phyloP scores from a whole-genome alignment of 2,113 vertebrate species.

The Leptodactylus fuscus region DNA sequence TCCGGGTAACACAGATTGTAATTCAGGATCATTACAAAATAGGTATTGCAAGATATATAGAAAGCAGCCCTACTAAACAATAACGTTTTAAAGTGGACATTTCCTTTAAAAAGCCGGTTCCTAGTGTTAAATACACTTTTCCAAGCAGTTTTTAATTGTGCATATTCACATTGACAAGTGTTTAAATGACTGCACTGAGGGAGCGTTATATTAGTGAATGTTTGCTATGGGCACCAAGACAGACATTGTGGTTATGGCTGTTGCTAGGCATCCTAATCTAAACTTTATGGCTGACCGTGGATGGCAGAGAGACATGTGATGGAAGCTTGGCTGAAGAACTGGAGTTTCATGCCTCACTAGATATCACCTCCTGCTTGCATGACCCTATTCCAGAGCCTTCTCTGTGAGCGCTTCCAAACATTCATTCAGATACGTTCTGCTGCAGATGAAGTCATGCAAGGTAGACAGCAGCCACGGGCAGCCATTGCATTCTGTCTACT shows the following conservation, averaged over 20 bases:
- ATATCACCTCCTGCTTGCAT: slow-evolving; percentile 18
- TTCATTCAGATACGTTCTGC: background rate
- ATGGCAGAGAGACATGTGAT: slow-evolving; percentile 20
- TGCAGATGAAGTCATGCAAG: background rate
- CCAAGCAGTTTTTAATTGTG: background rate
- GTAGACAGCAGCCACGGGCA: background rate
- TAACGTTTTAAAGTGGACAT: too few relatives aligned
- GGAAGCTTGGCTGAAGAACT: slow-evolving; percentile 4
- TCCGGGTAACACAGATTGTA: too few relatives aligned
- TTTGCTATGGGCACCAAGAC: background rate
- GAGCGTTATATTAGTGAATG: background rate
- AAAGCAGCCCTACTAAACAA: too few relatives aligned
- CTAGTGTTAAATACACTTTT: too few relatives aligned
- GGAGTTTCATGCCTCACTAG: slow-evolving; percentile 1
- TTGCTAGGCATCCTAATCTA: background rate
- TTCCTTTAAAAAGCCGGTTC: too few relatives aligned
- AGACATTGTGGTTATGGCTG: background rate
- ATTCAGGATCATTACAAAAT: too few relatives aligned
- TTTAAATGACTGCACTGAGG: background rate
- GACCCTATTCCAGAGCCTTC: background rate
- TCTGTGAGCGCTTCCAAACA: too few relatives aligned
- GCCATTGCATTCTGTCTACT: background rate
- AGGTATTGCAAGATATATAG: too few relatives aligned
- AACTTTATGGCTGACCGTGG: background rate
- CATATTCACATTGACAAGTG: background rate